Evolutionary conservation across 1,140 invertebrate species (phyloP), one percentile per base, ranked within the genome.

Genomic region (Laodelphax striatellus): DNA sequence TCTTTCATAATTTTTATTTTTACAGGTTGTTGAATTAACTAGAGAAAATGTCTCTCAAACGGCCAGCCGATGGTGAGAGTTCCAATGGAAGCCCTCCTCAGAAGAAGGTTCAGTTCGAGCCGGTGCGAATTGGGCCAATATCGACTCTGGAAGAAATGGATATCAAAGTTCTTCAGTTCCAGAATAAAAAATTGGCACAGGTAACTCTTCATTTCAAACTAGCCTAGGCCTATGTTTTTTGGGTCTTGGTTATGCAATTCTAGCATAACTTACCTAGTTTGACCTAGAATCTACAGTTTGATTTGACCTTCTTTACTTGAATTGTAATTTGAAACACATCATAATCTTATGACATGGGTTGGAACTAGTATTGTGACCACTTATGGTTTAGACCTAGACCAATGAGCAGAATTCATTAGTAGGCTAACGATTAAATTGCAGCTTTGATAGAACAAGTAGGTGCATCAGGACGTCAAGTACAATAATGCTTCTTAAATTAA

Each of bases 111-210:
- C 90, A 94, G 68, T 94, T 95, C 76, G 92, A 97, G 74, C 92
- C 92, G 19, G 86, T 94, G 66, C 78, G 93, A 62, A 88, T 97
- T 67, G 93, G 93, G 28, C 86, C 92, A 34, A 90, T 96, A 61
- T 94, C 91, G 42, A 95, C 91, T 22, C 77, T 95, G 19, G 94
- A 98, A 74, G 94, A 97, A 76, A 90, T 98, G 85, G 94, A 98
- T 73, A 92, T 96, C 69, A 97, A 97, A 79, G 92, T 97, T 55
- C 74, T 98, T 16, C 88, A 92, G 68, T 97, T 97, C 72, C 95
- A 98, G 76, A 98, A 98, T 70, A 95, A 94, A 74, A 97, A 97
- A 75, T 76, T 98, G 28, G 87, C 88, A 24, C 93, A 97, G 82
- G 87, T 89, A 79, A 70, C 58, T 59, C 57, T 61, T 60, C 11